Evolutionary conservation across 2,113 vertebrate species (phyloP).

Genomic region (Caretta caretta): DNA sequence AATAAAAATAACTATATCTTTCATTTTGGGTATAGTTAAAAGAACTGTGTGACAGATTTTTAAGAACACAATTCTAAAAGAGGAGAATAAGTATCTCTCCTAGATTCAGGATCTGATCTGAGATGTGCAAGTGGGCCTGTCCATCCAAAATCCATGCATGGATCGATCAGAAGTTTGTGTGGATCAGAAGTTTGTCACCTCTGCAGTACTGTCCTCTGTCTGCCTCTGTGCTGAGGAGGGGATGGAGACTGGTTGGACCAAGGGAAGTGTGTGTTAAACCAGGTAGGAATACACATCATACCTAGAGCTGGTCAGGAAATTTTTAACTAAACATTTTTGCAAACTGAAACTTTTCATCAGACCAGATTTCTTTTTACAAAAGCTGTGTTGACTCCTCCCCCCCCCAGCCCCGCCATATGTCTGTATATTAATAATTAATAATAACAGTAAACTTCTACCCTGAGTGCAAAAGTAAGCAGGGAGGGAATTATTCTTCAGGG

Average conservation of each 20-base stretch:
- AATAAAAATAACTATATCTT: not conserved
- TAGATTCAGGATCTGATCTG: not conserved
- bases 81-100: not conserved
- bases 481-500: not conserved
- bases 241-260: not conserved
- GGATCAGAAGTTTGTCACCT: not conserved
- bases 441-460: fast-evolving
- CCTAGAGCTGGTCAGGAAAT: not conserved
- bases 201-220: not conserved
- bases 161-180: not conserved
- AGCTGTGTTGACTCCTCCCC: not conserved
- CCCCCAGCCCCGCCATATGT: too few relatives aligned
- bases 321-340: not conserved
- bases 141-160: not conserved
- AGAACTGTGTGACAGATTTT: not conserved
- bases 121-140: not conserved
- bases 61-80: not conserved
- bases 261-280: not conserved
- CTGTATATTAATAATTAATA: fast-evolving
- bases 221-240: not conserved
- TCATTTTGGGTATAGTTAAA: not conserved
- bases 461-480: not conserved
- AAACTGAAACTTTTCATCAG: not conserved
- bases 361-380: not conserved
- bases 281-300: not conserved